Evolutionary conservation across 2,113 vertebrate genomes (phyloP).

Genomic region (Myrmecobius fasciatus): DNA sequence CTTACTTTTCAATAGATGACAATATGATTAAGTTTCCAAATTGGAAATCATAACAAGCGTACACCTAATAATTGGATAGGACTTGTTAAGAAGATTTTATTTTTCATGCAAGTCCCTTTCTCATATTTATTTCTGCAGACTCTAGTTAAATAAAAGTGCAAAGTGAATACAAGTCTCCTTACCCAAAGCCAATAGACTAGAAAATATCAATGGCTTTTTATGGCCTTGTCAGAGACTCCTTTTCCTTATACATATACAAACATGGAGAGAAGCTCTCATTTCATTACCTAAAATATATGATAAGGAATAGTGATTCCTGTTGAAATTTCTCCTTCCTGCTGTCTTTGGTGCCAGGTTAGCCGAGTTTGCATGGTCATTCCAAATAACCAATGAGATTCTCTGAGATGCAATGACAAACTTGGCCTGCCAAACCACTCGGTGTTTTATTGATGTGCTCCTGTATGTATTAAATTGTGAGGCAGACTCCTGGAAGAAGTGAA

Average conservation of each 20-base stretch:
- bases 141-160: neutral
- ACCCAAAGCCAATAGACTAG: neutral
- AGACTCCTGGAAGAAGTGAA: neutral
- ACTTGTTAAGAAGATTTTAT: neutral
- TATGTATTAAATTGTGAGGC: fast-evolving
- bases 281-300: neutral
- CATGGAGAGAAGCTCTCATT: neutral
- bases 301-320: neutral
- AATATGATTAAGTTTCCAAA: neutral
- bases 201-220: neutral
- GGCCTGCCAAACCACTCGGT: neutral
- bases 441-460: neutral
- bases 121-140: neutral
- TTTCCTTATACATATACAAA: neutral
- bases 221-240: neutral
- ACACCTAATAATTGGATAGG: neutral
- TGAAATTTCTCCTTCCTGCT: neutral
- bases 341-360: neutral
- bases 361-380: neutral
- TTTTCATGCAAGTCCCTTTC: neutral
- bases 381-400: neutral
- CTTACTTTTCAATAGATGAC: neutral
- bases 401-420: neutral
- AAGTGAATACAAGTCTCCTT: neutral
- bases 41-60: neutral